Percentiles rank a stretch among this genome's conserved stretches.
These are phyloP conservation scores for Menidia beryllina DNA, from an alignment of 2,113 vertebrate genomes.

Conservation along the genomic window DNA sequence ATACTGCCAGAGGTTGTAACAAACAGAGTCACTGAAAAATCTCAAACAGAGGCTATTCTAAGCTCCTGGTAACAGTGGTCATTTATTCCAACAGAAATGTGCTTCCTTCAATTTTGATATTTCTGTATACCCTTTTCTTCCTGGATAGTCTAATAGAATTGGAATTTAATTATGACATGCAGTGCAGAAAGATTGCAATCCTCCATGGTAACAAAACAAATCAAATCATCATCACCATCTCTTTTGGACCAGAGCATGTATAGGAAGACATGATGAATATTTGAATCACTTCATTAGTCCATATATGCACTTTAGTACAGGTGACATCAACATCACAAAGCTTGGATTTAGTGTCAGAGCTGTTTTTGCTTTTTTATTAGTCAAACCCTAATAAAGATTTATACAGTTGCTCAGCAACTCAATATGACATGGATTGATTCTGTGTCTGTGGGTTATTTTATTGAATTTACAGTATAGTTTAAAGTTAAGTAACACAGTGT, in stretches of 20 bases:
- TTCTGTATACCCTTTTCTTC: conserved; percentile 17
- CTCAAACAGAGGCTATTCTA: conserved; percentile 38
- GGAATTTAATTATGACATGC: conserved; percentile 20
- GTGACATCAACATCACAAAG: not conserved
- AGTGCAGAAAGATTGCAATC: conserved; percentile 9
- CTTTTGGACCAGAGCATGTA: not conserved
- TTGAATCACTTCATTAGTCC: conserved; percentile 16
- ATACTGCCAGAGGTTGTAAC: conserved; percentile 48
- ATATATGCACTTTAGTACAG: conserved; percentile 5
- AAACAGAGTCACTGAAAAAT: conserved; percentile 46
- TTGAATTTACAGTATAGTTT: not conserved
- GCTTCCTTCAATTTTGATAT: conserved; percentile 1
- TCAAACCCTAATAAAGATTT: not conserved
- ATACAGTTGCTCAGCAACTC: no score
- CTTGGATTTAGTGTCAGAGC: not conserved
- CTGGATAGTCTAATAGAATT: conserved; percentile 4
- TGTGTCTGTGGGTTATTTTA: not conserved
- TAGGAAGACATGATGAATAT: conserved; percentile 15
- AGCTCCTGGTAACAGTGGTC: conserved; percentile 45
- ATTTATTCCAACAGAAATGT: conserved; percentile 51
- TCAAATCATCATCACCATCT: conserved; percentile 17
- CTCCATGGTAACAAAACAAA: conserved; percentile 9
- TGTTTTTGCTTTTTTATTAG: not conserved
- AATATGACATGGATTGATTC: not conserved
- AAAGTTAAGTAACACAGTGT: not conserved